A percentile compares a stretch with the other conserved stretches of the same genome.
Conservation (phyloP, 2,797 vertebrate species). For the Sebastes glaucus region DNA sequence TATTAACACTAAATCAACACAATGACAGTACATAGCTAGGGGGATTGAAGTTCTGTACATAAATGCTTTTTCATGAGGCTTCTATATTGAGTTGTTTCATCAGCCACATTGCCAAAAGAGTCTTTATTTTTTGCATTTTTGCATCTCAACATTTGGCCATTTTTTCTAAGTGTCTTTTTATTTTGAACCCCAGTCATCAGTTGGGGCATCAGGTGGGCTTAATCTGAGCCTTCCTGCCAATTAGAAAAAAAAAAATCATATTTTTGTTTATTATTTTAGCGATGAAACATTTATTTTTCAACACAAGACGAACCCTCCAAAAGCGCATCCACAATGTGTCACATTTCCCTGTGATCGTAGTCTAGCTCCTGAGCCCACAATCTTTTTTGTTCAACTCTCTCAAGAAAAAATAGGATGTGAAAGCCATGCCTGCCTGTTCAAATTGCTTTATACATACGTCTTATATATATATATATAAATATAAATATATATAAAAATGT, state of each 20-base stretch:
- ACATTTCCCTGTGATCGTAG: conserved; percentile 62
- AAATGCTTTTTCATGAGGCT: conserved; percentile 46
- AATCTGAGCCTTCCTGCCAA: conserved; percentile 37
- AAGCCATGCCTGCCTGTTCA: conserved; percentile 99
- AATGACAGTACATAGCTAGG: conserved; percentile 38
- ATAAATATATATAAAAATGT: conserved; percentile 89
- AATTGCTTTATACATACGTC: conserved; percentile 99
- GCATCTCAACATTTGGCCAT: conserved; percentile 48
- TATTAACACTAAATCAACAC: conserved; percentile 80
- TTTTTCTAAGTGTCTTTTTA: background rate
- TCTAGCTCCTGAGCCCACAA: conserved; percentile 65
- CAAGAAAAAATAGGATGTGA: conserved; percentile 99
- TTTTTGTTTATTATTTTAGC: conserved; percentile 7
- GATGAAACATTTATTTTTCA: conserved; percentile 31
- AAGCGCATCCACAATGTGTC: conserved; percentile 86
- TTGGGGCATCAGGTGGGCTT: conserved; percentile 18
- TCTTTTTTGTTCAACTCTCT: conserved; percentile 88
- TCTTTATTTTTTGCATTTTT: conserved; percentile 1
- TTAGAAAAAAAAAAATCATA: background rate
- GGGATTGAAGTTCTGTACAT: conserved; percentile 66
- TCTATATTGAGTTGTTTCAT: conserved; percentile 56
- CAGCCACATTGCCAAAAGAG: conserved; percentile 58
- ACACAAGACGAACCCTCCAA: conserved; percentile 36
- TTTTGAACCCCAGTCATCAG: conserved; percentile 4
- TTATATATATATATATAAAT: conserved; percentile 81